Conservation (phyloP, 2,888 invertebrate genomes). For the Drosophila cyrtoloma region DNA sequence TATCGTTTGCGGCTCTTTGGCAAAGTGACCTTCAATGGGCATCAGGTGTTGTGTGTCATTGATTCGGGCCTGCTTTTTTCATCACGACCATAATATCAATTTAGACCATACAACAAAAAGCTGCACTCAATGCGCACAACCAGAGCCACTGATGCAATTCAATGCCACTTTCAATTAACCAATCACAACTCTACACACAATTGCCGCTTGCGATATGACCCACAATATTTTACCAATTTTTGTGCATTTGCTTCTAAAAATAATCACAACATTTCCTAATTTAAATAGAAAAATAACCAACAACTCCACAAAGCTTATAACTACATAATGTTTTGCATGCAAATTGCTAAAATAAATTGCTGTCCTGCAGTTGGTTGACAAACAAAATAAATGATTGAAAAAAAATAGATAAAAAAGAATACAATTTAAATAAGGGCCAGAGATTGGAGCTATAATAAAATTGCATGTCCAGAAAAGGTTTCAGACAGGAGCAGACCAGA, state of each 20-base stretch:
- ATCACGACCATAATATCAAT: constrained; percentile 12
- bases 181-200: constrained; percentile 26
- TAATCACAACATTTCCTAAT: constrained; percentile 1
- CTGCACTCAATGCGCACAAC: constrained; percentile 75
- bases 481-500: constrained; percentile 4
- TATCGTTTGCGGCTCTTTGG: constrained; percentile 48
- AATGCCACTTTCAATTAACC: constrained; percentile 70
- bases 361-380: constrained; percentile 27
- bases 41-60: constrained; percentile 79
- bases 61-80: constrained; percentile 62
- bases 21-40: constrained; percentile 77
- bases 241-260: constrained; percentile 6
- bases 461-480: background rate
- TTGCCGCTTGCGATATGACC: constrained; percentile 46
- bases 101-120: constrained; percentile 50
- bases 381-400: constrained; percentile 6
- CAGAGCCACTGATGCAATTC: constrained; percentile 82
- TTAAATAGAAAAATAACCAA: constrained; percentile 3
- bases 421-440: constrained; percentile 8
- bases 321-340: constrained; percentile 64
- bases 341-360: constrained; percentile 64
- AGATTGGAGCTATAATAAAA: constrained; percentile 3
- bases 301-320: constrained; percentile 10
- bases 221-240: background rate
- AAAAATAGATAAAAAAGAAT: constrained; percentile 1